Percentiles rank a stretch among this genome's conserved stretches.
phyloP scores from a whole-genome alignment of 2,888 invertebrate species.

The Leptarthrus brevirostris region DNA sequence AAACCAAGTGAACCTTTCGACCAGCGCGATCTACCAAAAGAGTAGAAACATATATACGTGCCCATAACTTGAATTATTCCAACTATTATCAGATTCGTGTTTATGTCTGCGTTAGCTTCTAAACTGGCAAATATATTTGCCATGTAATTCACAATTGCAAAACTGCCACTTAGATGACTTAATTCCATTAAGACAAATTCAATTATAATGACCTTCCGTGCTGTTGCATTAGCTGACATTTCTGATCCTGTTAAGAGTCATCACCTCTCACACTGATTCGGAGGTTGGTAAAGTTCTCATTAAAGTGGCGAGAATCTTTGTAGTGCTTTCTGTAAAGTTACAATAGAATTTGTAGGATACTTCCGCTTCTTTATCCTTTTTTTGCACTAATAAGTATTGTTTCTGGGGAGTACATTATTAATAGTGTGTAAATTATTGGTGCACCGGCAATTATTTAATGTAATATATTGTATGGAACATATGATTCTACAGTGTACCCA shows the following conservation, averaged over 20 bases:
- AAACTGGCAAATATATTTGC: slow-evolving; percentile 62
- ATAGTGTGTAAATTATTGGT: slow-evolving; percentile 59
- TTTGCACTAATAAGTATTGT: slow-evolving; percentile 59
- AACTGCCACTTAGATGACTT: slow-evolving; percentile 61
- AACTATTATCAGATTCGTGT: slow-evolving; percentile 62
- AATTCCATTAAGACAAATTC: slow-evolving; percentile 58
- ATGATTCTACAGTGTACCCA: slow-evolving; percentile 61
- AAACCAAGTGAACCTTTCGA: slow-evolving; percentile 60
- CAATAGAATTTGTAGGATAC: slow-evolving; percentile 60
- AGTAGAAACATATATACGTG: slow-evolving; percentile 60
- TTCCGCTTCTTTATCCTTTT: slow-evolving; percentile 58
- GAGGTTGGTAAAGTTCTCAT: slow-evolving; percentile 58
- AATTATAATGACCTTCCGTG: slow-evolving; percentile 59
- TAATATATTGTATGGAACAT: slow-evolving; percentile 60
- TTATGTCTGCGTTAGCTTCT: slow-evolving; percentile 60
- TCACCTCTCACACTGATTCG: slow-evolving; percentile 55
- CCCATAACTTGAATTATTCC: slow-evolving; percentile 62
- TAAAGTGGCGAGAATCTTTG: slow-evolving; percentile 56
- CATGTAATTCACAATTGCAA: slow-evolving; percentile 63
- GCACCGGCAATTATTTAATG: slow-evolving; percentile 60
- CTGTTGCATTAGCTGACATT: slow-evolving; percentile 58
- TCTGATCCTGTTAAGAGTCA: slow-evolving; percentile 4
- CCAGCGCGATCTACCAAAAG: slow-evolving; percentile 62
- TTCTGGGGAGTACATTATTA: slow-evolving; percentile 60
- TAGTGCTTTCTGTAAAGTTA: slow-evolving; percentile 56